Conservation (phyloP, 2,797 vertebrate species). For the Eremophila alpestris region DNA sequence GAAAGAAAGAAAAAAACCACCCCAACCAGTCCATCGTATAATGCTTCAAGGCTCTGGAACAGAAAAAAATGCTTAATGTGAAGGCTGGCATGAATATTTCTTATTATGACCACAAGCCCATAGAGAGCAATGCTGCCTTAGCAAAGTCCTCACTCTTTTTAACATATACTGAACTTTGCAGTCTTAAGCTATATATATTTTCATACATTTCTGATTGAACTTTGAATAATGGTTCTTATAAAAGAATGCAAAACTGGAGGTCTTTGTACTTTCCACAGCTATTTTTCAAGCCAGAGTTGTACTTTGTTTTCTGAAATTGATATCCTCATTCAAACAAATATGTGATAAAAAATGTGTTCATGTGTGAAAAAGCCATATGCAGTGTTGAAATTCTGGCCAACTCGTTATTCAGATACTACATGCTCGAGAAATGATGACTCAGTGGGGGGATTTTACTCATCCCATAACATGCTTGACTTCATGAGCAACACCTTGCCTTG, state of each 20-base stretch:
- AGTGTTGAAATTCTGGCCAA: constrained; percentile 43
- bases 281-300: constrained; percentile 3
- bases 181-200: neutral
- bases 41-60: neutral
- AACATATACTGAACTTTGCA: neutral
- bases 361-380: constrained; percentile 62
- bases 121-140: constrained; percentile 18
- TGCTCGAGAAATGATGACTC: constrained; percentile 22
- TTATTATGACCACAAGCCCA: neutral
- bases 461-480: neutral
- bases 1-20: neutral
- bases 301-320: constrained; percentile 42
- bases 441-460: neutral
- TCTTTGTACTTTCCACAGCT: neutral
- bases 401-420: constrained; percentile 18
- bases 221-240: neutral
- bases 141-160: constrained; percentile 18
- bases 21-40: neutral
- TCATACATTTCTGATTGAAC: neutral
- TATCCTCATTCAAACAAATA: constrained; percentile 40
- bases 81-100: neutral
- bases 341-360: constrained; percentile 40
- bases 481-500: neutral
- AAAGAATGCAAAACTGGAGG: neutral
- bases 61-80: neutral